A percentile compares a stretch with the other conserved stretches of the same genome.
Conservation (phyloP, 2,888 invertebrate genomes). For the Phengaris alcon region DNA sequence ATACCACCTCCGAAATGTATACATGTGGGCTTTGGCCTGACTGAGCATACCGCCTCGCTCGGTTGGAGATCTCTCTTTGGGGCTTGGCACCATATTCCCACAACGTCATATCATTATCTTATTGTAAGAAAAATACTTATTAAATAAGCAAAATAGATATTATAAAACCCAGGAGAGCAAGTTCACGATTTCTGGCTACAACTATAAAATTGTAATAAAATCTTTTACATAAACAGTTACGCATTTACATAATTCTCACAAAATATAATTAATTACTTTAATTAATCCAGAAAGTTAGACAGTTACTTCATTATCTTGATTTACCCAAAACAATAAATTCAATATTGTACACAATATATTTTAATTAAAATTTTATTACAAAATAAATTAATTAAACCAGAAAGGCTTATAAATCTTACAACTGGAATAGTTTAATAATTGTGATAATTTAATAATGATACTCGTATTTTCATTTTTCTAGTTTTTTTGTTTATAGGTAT, state of each 20-base stretch:
- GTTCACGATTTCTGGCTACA: background rate
- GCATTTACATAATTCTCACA: background rate
- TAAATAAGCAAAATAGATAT: too few relatives aligned
- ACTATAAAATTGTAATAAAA: background rate
- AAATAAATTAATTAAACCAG: background rate
- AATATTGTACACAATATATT: constrained; percentile 1
- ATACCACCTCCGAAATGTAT: too few relatives aligned
- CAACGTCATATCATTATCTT: too few relatives aligned
- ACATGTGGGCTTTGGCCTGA: too few relatives aligned
- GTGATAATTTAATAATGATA: background rate
- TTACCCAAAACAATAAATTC: background rate
- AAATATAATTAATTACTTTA: background rate
- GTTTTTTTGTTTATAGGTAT: background rate
- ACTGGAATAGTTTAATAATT: background rate
- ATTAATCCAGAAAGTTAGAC: background rate
- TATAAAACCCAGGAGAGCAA: background rate
- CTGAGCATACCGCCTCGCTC: too few relatives aligned
- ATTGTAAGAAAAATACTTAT: background rate
- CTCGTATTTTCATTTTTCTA: background rate
- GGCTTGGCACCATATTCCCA: too few relatives aligned
- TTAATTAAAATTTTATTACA: constrained; percentile 9
- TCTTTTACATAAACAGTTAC: background rate
- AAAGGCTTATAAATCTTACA: background rate
- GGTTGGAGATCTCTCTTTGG: too few relatives aligned
- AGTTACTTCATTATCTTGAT: constrained; percentile 15